Percentiles rank a stretch among this genome's conserved stretches.
phyloP scores from a whole-genome alignment of 1,140 invertebrate genomes.

The Apis florea region DNA sequence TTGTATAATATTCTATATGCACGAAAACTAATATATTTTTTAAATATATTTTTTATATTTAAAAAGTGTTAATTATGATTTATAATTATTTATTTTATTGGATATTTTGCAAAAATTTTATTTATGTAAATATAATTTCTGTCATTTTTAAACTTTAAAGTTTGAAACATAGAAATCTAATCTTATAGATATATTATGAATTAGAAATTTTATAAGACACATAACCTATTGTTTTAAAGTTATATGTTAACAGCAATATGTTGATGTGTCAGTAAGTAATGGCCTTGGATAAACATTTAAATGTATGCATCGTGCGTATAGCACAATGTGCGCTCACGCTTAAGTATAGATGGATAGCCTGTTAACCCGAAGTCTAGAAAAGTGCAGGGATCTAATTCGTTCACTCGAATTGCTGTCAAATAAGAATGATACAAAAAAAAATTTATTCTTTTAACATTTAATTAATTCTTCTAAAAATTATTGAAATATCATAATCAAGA shows the following conservation, averaged over 20 bases:
- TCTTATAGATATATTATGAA: slow-evolving; percentile 10
- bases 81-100: neutral
- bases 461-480: slow-evolving; percentile 38
- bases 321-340: slow-evolving; percentile 57
- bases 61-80: no score
- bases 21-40: slow-evolving; percentile 28
- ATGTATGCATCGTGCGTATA: slow-evolving; percentile 59
- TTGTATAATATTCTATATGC: slow-evolving; percentile 49
- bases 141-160: no score
- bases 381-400: slow-evolving; percentile 67
- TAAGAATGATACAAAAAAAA: slow-evolving; percentile 67
- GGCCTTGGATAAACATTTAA: slow-evolving; percentile 70
- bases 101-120: neutral
- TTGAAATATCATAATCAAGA: slow-evolving; percentile 57
- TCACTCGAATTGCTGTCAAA: slow-evolving; percentile 58
- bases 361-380: slow-evolving; percentile 67
- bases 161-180: neutral
- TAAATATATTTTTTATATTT: neutral
- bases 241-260: slow-evolving; percentile 53
- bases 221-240: slow-evolving; percentile 52
- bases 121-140: neutral
- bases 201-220: slow-evolving; percentile 55
- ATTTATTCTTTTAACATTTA: slow-evolving; percentile 63
- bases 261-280: slow-evolving; percentile 55
- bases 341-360: slow-evolving; percentile 56